Conservation (phyloP, 2,113 vertebrate species). For the Sander vitreus region DNA sequence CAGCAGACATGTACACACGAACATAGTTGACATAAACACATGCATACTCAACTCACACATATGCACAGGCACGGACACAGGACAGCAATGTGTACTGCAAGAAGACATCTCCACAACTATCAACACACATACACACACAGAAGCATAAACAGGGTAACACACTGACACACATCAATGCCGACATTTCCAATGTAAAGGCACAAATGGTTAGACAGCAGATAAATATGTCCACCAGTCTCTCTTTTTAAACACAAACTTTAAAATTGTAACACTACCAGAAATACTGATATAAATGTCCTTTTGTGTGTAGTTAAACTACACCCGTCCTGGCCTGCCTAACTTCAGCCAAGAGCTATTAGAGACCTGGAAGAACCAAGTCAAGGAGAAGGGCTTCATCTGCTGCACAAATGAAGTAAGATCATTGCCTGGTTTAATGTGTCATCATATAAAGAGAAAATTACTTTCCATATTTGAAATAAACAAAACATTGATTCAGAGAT, state of each 20-base stretch:
- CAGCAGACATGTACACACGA: neutral
- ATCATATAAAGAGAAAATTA: neutral
- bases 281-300: constrained; percentile 27
- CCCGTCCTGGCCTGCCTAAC: constrained; percentile 94
- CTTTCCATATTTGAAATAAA: neutral
- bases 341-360: constrained; percentile 92
- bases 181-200: neutral
- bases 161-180: neutral
- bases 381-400: constrained; percentile 96
- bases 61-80: neutral
- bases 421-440: neutral
- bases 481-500: neutral
- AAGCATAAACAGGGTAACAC: neutral
- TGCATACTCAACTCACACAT: neutral
- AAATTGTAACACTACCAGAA: neutral
- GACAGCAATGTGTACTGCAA: neutral
- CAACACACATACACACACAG: neutral
- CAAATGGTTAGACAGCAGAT: constrained; percentile 13
- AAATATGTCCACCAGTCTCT: neutral
- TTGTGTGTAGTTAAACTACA: constrained; percentile 93
- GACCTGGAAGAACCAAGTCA: constrained; percentile 95
- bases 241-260: neutral
- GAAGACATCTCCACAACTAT: neutral
- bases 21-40: neutral
- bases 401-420: constrained; percentile 93